Percentiles rank a stretch among this genome's conserved stretches.
These are phyloP conservation scores for Heliconius ismenius DNA, from an alignment of 2,888 invertebrate genomes.

Conservation along the genomic window DNA sequence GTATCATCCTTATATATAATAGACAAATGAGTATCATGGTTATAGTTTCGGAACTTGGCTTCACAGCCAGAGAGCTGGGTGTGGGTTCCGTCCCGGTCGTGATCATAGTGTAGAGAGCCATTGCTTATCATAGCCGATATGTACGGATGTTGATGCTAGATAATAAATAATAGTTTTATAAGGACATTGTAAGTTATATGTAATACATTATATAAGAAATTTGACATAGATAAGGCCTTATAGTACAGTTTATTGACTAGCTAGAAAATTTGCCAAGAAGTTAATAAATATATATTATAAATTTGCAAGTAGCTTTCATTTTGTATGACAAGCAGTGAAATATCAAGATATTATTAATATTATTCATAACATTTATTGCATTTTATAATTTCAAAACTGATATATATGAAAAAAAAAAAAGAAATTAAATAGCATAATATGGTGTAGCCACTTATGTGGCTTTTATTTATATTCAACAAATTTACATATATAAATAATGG, in stretches of 20 bases:
- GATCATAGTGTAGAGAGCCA: slow-evolving; percentile 96
- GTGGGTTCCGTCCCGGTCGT: slow-evolving; percentile 98
- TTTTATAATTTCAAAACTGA: neutral
- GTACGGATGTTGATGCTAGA: slow-evolving; percentile 98
- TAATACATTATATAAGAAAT: neutral
- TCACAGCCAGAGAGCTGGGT: slow-evolving; percentile 98
- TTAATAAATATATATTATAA: no score
- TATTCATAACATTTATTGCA: no score
- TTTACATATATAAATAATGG: neutral
- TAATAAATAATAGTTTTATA: slow-evolving; percentile 24
- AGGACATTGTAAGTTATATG: neutral
- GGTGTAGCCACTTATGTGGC: neutral
- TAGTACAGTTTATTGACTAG: neutral
- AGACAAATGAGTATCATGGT: slow-evolving; percentile 94
- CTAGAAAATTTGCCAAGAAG: neutral
- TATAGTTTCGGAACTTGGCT: slow-evolving; percentile 94
- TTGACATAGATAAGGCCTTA: neutral
- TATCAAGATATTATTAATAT: no score
- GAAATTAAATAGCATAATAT: neutral
- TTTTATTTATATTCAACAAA: neutral
- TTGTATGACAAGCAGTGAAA: no score
- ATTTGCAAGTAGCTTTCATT: no score
- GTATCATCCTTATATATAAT: slow-evolving; percentile 95
- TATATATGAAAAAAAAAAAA: neutral
- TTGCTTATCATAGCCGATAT: slow-evolving; percentile 99